A percentile compares a stretch with the other conserved stretches of the same genome.
Conservation (phyloP, 2,797 vertebrate genomes). For the Xenops minutus region DNA sequence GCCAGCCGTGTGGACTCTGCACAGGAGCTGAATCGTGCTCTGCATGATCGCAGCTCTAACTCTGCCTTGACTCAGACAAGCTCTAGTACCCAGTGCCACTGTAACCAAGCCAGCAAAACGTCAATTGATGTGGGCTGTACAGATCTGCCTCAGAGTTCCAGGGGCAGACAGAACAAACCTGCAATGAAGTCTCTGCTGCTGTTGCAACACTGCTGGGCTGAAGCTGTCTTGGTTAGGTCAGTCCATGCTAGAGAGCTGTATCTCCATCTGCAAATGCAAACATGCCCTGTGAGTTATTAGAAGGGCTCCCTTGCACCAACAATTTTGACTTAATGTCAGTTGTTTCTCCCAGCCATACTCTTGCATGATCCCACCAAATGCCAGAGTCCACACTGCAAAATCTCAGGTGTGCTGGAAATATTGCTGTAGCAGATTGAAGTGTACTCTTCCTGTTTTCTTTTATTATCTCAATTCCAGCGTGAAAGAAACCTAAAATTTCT, state of each 20-base stretch:
- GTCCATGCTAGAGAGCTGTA: not conserved
- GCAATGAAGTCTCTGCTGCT: fast-evolving
- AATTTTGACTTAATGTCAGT: not conserved
- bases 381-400: not conserved
- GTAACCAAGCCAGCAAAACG: not conserved
- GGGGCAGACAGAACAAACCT: not conserved
- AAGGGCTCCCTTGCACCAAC: not conserved
- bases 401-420: not conserved
- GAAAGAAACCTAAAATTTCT: not conserved
- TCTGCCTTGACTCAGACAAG: not conserved
- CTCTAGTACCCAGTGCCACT: not conserved
- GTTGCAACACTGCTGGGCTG: not conserved
- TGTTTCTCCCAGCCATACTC: not conserved
- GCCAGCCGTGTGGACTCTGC: not conserved
- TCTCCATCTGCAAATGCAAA: not conserved
- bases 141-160: not conserved
- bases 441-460: not conserved
- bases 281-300: not conserved
- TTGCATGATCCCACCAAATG: not conserved
- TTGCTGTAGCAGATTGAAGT: not conserved
- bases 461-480: not conserved
- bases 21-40: not conserved
- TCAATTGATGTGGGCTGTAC: fast-evolving
- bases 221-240: not conserved
- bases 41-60: not conserved